These are phyloP conservation scores for Procapra przewalskii DNA, from an alignment of 2,113 vertebrate species.

Conservation along the genomic window DNA sequence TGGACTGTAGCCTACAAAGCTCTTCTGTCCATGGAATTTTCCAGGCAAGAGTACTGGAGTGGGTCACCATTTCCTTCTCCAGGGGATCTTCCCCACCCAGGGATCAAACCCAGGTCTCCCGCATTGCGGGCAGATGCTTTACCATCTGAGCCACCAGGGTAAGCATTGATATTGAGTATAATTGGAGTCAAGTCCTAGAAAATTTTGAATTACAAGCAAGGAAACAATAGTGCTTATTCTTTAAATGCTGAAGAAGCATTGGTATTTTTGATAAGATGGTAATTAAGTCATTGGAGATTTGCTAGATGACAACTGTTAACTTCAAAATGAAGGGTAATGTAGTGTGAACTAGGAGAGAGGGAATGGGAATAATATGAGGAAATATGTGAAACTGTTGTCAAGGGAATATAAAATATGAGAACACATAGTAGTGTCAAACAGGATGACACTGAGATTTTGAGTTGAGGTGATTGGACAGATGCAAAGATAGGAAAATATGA, in stretches of 20 bases:
- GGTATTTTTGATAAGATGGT: background rate
- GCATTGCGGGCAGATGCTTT: no score
- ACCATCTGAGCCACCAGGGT: no score
- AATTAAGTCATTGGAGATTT: background rate
- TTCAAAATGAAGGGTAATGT: background rate
- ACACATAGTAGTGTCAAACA: background rate
- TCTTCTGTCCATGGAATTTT: no score
- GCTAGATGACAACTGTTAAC: background rate
- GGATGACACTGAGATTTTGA: background rate
- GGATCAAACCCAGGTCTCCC: no score
- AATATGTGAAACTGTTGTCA: background rate
- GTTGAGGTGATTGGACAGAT: background rate
- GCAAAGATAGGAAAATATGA: background rate
- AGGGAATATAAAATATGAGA: background rate
- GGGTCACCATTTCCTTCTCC: no score
- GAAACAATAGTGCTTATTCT: background rate
- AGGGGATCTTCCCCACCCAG: no score
- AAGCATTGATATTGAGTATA: background rate
- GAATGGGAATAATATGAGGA: background rate
- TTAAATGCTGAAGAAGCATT: background rate
- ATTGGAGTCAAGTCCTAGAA: background rate
- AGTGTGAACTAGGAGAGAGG: background rate
- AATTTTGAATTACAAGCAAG: background rate
- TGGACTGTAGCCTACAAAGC: no score
- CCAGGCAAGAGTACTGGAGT: no score